A percentile compares a stretch with the other conserved stretches of the same genome.
phyloP scores from a whole-genome alignment of 2,113 vertebrate genomes.

The Pagrus major region DNA sequence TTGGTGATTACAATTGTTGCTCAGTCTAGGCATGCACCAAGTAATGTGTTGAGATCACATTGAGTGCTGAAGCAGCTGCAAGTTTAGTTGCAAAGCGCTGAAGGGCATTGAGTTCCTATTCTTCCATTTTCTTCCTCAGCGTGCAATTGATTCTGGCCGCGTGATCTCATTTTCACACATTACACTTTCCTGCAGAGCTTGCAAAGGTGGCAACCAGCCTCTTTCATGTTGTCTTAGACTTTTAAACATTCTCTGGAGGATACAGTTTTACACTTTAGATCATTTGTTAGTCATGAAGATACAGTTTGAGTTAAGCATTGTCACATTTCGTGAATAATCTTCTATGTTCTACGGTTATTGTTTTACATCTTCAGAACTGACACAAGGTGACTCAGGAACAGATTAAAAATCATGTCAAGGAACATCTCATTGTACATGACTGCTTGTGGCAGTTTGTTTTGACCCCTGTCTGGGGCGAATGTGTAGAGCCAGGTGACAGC shows the following conservation, averaged over 20 bases:
- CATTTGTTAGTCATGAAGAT: background rate
- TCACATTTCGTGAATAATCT: background rate
- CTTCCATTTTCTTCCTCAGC: constrained; percentile 11
- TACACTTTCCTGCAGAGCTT: background rate
- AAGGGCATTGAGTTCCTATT: constrained; percentile 18
- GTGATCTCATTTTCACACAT: constrained; percentile 19
- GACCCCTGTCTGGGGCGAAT: constrained; percentile 12
- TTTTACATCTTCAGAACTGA: background rate
- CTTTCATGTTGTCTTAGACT: background rate
- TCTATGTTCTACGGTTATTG: background rate
- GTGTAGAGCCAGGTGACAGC: constrained; percentile 10
- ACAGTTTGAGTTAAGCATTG: background rate
- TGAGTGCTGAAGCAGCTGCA: background rate
- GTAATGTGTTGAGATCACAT: background rate
- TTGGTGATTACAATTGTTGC: background rate
- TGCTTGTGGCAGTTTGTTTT: constrained; percentile 3
- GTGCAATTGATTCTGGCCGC: constrained; percentile 4
- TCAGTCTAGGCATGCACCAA: background rate
- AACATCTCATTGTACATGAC: background rate
- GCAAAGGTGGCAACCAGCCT: background rate
- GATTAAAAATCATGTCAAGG: background rate
- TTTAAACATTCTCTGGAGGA: background rate
- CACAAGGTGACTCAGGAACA: background rate
- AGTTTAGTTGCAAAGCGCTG: background rate
- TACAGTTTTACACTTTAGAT: background rate